phyloP scores from a whole-genome alignment of 1,140 invertebrate genomes.

The Heliconius himera region DNA sequence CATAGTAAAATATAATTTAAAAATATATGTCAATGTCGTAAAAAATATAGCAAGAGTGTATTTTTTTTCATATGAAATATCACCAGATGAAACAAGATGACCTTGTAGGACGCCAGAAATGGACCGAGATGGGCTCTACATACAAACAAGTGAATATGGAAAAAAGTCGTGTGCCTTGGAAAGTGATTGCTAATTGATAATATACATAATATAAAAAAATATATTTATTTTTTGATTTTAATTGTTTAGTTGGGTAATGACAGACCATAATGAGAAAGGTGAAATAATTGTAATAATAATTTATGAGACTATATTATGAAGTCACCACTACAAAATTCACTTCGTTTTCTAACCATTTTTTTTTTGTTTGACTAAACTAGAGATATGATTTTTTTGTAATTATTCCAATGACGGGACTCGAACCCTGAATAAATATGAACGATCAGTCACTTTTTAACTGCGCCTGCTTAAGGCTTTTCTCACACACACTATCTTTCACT shows the following conservation, averaged over 20 bases:
- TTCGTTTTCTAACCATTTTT: too few relatives aligned
- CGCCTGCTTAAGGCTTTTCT: too few relatives aligned
- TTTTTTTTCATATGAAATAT: slow-evolving; percentile 5
- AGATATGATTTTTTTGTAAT: too few relatives aligned
- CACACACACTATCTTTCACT: too few relatives aligned
- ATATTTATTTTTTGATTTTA: too few relatives aligned
- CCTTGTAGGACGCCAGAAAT: not conserved
- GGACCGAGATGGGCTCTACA: not conserved
- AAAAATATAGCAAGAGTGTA: not conserved
- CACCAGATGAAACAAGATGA: not conserved
- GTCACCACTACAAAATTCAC: too few relatives aligned
- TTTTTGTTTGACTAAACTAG: too few relatives aligned
- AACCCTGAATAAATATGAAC: too few relatives aligned
- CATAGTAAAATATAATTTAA: not conserved
- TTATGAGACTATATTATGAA: too few relatives aligned
- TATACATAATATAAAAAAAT: not conserved
- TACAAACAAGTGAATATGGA: not conserved
- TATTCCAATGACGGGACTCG: too few relatives aligned
- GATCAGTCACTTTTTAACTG: too few relatives aligned
- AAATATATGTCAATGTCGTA: slow-evolving; percentile 4
- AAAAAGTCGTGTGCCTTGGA: not conserved
- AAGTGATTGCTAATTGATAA: not conserved
- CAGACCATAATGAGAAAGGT: not conserved
- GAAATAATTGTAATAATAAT: not conserved
- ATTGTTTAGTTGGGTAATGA: too few relatives aligned